Base-by-base conservation (phyloP, 2,888 invertebrate genomes). In the Rhimphoctona megacephalus region DNA sequence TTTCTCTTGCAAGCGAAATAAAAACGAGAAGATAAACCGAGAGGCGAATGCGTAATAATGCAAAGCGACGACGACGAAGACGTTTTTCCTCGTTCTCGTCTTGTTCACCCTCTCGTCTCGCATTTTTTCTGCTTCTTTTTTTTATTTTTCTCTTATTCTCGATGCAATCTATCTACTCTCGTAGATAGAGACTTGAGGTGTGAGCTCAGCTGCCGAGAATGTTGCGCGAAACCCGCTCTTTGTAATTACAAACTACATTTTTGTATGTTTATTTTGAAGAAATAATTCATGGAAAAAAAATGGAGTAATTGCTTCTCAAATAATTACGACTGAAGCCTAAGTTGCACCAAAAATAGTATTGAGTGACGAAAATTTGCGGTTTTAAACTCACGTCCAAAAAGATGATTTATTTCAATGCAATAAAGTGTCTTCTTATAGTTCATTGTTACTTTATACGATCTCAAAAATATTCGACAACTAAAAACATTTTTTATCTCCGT, bases 21-120 rank as follows among this genome's bases (percentile, higher is more conserved):
- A 52, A 70, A 66, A 52, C n/a, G 22, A 64, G 80, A 83, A 69
- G 19, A 64, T 72, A 83, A 61, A 64, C 70, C 67, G 57, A 61
- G 76, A 74, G 6, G 25, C 49, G 73, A 78, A 84, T 79, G 81
- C 81, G 86, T 81, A 86, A 86, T 86, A 86, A 86, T 84, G 83
- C 86, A 86, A 54, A 81, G 83, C 69, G 52, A 83, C 81, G 69
- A 70, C 78, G 76, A 79, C 70, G 81, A 86, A 81, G 81, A 86
- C 54, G 78, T 81, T 76, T 86, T 72, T 46, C 64, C 72, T 78
- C 61, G 57, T 61, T 61, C 61, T 33, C 77, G 39, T 70, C 70
- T 76, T 70, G 79, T 80, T 79, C 79, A 30, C 67, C 33, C 52
- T 66, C 66, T 36, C 14, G 70, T 61, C 64, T 39, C 49, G 43